Percentiles rank a stretch among this genome's conserved stretches.
phyloP scores from a whole-genome alignment of 2,797 vertebrate genomes.

The Alosa sapidissima region DNA sequence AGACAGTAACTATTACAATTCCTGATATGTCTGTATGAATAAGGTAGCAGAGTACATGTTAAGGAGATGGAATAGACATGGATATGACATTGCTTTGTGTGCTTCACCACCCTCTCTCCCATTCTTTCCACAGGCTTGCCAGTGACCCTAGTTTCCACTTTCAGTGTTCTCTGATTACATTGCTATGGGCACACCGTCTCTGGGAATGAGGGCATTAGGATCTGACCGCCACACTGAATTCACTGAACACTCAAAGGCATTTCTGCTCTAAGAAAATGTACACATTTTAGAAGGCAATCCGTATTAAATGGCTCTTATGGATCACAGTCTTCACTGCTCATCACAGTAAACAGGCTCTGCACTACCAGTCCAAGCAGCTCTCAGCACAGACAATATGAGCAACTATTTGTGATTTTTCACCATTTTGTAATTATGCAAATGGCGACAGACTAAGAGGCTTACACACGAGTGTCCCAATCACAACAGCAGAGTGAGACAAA shows the following conservation, averaged over 20 bases:
- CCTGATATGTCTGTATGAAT: neutral
- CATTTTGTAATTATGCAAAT: conserved; percentile 59
- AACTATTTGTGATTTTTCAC: conserved; percentile 47
- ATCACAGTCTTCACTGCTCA: neutral
- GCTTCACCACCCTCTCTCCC: neutral
- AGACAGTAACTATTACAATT: neutral
- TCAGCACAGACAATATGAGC: conserved; percentile 43
- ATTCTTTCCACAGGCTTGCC: conserved; percentile 8
- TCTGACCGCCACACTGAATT: neutral
- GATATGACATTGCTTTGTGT: neutral
- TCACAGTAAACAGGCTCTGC: neutral
- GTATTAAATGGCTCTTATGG: neutral
- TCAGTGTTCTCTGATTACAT: neutral
- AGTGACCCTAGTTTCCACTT: neutral
- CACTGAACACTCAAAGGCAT: neutral
- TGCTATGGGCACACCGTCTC: neutral
- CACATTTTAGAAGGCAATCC: neutral
- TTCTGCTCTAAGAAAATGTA: neutral
- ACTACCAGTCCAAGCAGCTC: neutral
- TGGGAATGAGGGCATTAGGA: neutral
- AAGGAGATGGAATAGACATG: neutral
- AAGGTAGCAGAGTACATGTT: neutral
- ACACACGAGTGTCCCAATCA: conserved; percentile 48
- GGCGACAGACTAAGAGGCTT: conserved; percentile 61
- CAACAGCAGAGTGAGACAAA: conserved; percentile 2